Evolutionary conservation across 2,888 invertebrate genomes (phyloP), one percentile per base, ranked within the genome.

Genomic region (Calliphora vomitoria): DNA sequence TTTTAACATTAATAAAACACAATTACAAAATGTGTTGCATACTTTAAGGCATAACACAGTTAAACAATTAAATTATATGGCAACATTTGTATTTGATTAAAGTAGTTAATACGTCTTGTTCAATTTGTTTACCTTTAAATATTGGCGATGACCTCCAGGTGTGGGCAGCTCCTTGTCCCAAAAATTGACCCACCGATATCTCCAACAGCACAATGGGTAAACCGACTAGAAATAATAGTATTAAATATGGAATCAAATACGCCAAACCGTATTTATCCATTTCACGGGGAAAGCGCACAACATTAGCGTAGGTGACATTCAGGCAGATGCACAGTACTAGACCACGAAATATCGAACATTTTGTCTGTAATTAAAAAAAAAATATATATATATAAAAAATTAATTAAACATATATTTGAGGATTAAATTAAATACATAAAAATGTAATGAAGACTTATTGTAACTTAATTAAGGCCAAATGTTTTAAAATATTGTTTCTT

Each of bases 291-390:
- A 94, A 94, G 87, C 94, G 93, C 84, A 94, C 93, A 86, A 94
- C 91, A 90, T 94, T 94, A 81, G 93, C 93, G 87, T 92, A 94
- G 89, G 93, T 93, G 87, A 94, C 89, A 90, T 94, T 94, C 71
- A 94, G 90, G 90, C 94, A 94, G 89, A 94, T 90, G 90, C 94
- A 94, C 87, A 94, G 91, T 88, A 94, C 91, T 74, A 94, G 91
- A 86, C 93, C 93, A 85, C 94, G 93, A 90, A 94, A 93, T 88
- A 94, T 92, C 81, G 94, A 94, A 89, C 94, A 94, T 92, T 94
- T 94, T 90, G 94, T 93, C 94, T 94, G 90, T 3, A 91, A 92
- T 76, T 86, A 86, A 88, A 53, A 82, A 87, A 76, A 79, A 69
- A 85, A 60, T 31, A 78, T 35, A 78, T 66, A 53, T 75, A n/a